Conservation (phyloP, 2,113 vertebrate species). For the Heliornis fulica region DNA sequence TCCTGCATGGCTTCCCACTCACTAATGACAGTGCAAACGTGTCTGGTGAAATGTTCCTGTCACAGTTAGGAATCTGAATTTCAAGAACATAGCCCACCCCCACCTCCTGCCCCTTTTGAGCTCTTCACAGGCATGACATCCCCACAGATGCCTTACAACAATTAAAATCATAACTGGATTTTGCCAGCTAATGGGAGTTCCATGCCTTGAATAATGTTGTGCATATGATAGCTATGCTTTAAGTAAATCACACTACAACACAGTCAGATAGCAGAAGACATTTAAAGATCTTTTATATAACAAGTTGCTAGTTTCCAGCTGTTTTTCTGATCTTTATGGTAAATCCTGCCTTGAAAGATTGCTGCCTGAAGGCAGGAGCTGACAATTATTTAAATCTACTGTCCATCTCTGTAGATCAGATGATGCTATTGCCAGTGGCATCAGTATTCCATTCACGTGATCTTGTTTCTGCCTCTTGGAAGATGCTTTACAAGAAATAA, state of each 20-base stretch:
- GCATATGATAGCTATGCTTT: background rate
- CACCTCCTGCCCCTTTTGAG: background rate
- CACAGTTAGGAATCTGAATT: background rate
- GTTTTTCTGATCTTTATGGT: constrained; percentile 64
- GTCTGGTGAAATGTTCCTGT: background rate
- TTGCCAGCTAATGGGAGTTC: constrained; percentile 30
- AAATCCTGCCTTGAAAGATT: constrained; percentile 39
- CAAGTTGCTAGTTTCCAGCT: constrained; percentile 59
- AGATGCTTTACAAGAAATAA: constrained; percentile 53
- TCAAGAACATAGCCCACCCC: background rate
- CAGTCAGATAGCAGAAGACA: constrained; percentile 16
- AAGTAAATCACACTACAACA: constrained; percentile 5
- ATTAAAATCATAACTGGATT: constrained; percentile 5
- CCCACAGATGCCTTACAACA: background rate
- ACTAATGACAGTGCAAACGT: background rate
- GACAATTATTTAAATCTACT: constrained; percentile 34
- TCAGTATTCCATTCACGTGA: constrained; percentile 50
- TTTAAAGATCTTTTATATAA: constrained; percentile 56
- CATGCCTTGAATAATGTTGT: background rate
- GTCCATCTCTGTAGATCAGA: constrained; percentile 39
- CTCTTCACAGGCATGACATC: background rate
- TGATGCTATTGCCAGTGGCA: constrained; percentile 13
- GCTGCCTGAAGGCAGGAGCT: constrained; percentile 55
- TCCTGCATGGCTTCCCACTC: background rate
- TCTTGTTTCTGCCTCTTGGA: constrained; percentile 39